A percentile compares a stretch with the other conserved stretches of the same genome.
Evolutionary conservation across 2,888 invertebrate genomes (phyloP).

Genomic region (Nomada ruficornis): DNA sequence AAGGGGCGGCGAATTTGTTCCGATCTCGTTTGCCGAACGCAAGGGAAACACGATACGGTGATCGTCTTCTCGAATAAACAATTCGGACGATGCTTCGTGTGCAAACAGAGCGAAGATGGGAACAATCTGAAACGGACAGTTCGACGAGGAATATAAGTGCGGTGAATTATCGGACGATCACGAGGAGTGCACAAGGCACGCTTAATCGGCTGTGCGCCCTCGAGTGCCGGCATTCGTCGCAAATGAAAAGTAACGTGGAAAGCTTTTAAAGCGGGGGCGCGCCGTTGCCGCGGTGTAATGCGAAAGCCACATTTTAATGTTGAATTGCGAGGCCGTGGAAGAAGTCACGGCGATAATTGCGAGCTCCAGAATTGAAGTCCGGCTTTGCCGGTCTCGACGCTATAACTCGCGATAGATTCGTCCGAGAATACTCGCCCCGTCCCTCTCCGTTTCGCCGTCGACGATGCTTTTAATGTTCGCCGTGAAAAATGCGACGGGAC

Average conservation of each 20-base stretch:
- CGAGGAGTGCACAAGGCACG: slow-evolving; percentile 16
- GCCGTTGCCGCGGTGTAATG: slow-evolving; percentile 19
- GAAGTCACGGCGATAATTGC: slow-evolving; percentile 52
- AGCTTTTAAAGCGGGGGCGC: slow-evolving; percentile 52
- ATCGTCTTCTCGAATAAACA: neutral
- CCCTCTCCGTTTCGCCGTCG: neutral
- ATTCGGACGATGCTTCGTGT: neutral
- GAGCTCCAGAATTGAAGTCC: slow-evolving; percentile 31
- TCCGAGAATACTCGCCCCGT: neutral
- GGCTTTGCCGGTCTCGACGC: slow-evolving; percentile 35
- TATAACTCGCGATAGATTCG: slow-evolving; percentile 44
- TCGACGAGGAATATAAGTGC: slow-evolving; percentile 28
- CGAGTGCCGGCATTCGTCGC: slow-evolving; percentile 20
- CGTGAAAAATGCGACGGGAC: neutral
- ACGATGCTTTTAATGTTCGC: slow-evolving; percentile 38
- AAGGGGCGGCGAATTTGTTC: neutral
- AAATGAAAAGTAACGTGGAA: slow-evolving; percentile 57
- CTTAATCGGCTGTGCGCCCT: slow-evolving; percentile 47
- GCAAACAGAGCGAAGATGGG: neutral
- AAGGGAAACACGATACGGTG: neutral
- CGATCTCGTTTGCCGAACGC: slow-evolving; percentile 8
- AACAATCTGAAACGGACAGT: neutral
- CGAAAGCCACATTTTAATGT: slow-evolving; percentile 51
- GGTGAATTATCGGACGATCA: slow-evolving; percentile 18
- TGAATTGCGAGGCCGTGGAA: slow-evolving; percentile 47